Percentiles rank a stretch among this genome's conserved stretches.
Evolutionary conservation across 1,140 invertebrate species (phyloP).

Genomic region (Cherax quadricarinatus): DNA sequence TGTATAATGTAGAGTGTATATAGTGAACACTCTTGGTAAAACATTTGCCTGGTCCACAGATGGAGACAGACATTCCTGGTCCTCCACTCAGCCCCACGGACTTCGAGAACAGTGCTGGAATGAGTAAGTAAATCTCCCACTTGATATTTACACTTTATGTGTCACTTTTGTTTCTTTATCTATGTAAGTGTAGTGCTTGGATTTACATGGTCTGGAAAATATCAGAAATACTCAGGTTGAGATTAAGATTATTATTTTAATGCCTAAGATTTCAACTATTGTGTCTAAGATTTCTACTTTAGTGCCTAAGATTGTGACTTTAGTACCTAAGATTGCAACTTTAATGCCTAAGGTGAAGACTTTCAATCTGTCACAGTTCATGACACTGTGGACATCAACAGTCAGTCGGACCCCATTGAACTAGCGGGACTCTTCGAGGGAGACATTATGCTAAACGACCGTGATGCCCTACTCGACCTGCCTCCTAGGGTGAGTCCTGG

Average conservation of each 20-base stretch:
- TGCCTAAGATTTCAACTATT: background rate
- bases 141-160: too few species aligned
- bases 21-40: background rate
- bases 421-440: conserved; percentile 76
- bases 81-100: conserved; percentile 74
- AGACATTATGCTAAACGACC: conserved; percentile 73
- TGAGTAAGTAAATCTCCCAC: conserved; percentile 54
- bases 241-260: too few species aligned
- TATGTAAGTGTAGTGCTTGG: too few species aligned
- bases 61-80: conserved; percentile 74
- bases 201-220: too few species aligned
- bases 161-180: too few species aligned
- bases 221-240: too few species aligned
- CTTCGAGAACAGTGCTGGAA: conserved; percentile 74
- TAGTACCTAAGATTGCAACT: background rate
- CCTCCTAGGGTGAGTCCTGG: conserved; percentile 22
- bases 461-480: conserved; percentile 26
- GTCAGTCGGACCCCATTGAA: conserved; percentile 75
- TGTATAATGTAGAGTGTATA: too few species aligned
- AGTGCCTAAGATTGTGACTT: background rate
- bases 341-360: too few species aligned
- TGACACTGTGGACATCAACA: conserved; percentile 45
- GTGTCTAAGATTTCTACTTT: background rate
- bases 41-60: conserved; percentile 2
- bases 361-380: conserved; percentile 19